Evolutionary conservation across 2,797 vertebrate species (phyloP), one percentile per base, ranked within the genome.

Genomic region (Melanotaenia trifasciata): DNA sequence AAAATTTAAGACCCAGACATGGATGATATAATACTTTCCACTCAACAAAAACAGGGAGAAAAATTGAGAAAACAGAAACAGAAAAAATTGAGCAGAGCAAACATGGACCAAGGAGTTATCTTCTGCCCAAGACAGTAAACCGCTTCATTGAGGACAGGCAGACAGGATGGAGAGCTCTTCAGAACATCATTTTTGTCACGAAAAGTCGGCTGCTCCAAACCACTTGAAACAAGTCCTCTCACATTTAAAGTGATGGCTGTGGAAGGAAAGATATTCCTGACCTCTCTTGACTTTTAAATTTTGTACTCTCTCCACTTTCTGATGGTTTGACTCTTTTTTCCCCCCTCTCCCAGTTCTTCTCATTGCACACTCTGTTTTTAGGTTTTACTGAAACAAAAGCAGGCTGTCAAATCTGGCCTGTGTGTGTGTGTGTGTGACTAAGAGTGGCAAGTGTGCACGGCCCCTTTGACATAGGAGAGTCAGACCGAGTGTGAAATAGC

Each of bases 241-340:
- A 68, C 83, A 90, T 90, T 50, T 84, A 72, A 88, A 82, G 84
- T 86, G 82, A 83, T 79, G 84, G 83, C 74, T 79, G 86, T 86
- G 74, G 83, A 81, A 62, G 86, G 30, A 72, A 32, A 76, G 84
- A 90, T 76, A 84, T 85, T 87, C 71, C 85, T 92, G 88, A 90
- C 90, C 88, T 89, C 86, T 91, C 77, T 85, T 89, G 90, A 89
- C 86, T 84, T 90, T 70, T 85, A 85, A 89, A 91, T 90, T 72
- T 89, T 87, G 85, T 77, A 84, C 79, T 84, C 80, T 78, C 74
- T 80, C 82, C 66, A 80, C 81, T 87, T 76, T 87, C 75, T 79
- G 77, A 58, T 70, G 74, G 76, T 88, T 74, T 77, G 35, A 4
- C 73, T 76, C 38, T 22, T 72, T 40, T 54, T 30, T 6, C 16